Base-by-base conservation (phyloP, 1,140 invertebrate genomes). In the Sweltsa coloradensis region DNA sequence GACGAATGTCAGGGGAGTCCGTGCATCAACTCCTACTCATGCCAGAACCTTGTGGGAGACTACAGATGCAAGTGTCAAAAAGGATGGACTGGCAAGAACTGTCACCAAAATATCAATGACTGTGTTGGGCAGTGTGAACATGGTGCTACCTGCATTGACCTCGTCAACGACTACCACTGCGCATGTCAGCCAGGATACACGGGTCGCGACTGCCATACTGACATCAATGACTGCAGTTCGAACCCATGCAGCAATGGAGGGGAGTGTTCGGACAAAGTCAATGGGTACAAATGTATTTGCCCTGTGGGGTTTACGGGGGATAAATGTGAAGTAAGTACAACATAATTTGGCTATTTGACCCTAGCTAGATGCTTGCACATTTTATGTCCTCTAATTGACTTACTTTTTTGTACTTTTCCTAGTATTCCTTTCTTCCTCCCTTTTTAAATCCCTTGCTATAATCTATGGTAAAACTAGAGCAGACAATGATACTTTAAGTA, bases 1-100 rank as follows among this genome's bases (percentile, higher is more conserved):
- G 76, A 76, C 58, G 69, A 79, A 49, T 76, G 61, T 47, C 49
- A 54, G 26, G 53, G 41, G 6, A 72, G 60, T 40, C 81, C 85
- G 13, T 91, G 87, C 64, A 81, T 88, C 47, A 91, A 91, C 65
- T 83, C 84, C 1, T 68, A 79, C 23, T 76, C 81, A 7, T 91
- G 87, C 62, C 72, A 78, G 55, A 89, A 89, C 66, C 67, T 82
- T 23, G 76, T 77, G 2, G 91, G 91, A 0, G 84, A 87, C 45
- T 94, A 90, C 63, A 70, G 75, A 56, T 95, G 88, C 64, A 67
- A 79, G 53, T 83, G 85, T 64, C 69, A 79, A 29, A 76, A 80
- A 41, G 89, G 93, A 19, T 97, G 92, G 85, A 83, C 78, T 5
- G 89, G 78, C 16, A 81, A 85, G 61, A 81, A 85, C 54, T 96